Evolutionary conservation across 2,888 invertebrate genomes (phyloP).

Genomic region (Caenorhabditis zanzibari): DNA sequence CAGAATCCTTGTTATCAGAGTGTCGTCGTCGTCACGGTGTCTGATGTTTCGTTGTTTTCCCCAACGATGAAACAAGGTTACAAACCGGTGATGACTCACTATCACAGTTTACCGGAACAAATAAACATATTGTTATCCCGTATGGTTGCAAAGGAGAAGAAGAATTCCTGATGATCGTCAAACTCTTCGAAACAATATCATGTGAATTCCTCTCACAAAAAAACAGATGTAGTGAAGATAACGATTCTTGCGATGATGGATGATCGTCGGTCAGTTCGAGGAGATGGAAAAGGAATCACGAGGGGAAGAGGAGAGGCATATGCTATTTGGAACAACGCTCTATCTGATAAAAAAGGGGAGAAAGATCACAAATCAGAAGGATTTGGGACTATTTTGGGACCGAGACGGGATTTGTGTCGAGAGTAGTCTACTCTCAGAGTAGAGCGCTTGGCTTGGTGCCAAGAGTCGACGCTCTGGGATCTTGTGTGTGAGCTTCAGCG

Average conservation of each 20-base stretch:
- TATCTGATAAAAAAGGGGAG: neutral
- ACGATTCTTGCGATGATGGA: constrained; percentile 27
- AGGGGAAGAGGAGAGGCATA: neutral
- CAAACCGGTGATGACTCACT: constrained; percentile 13
- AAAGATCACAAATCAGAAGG: constrained; percentile 44
- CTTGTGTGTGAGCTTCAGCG: too few relatives aligned
- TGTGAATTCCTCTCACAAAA: neutral
- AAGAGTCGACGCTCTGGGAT: too few relatives aligned
- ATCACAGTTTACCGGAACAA: neutral
- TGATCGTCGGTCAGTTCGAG: constrained; percentile 53
- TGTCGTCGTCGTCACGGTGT: neutral
- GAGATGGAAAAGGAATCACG: constrained; percentile 24
- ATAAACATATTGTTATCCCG: neutral
- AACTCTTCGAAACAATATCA: neutral
- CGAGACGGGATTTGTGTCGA: neutral
- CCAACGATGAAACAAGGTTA: neutral
- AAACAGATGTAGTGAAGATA: constrained; percentile 20
- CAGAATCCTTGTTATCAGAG: neutral
- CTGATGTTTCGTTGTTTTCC: constrained; percentile 1
- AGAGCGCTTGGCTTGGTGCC: neutral
- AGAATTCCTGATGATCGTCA: neutral
- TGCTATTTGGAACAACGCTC: constrained; percentile 15
- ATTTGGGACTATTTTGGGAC: constrained; percentile 4
- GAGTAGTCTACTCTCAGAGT: too few relatives aligned
- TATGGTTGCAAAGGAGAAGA: too few relatives aligned